Evolutionary conservation across 2,888 invertebrate genomes (phyloP), one percentile per base, ranked within the genome.

Genomic region (Athalia circularis): DNA sequence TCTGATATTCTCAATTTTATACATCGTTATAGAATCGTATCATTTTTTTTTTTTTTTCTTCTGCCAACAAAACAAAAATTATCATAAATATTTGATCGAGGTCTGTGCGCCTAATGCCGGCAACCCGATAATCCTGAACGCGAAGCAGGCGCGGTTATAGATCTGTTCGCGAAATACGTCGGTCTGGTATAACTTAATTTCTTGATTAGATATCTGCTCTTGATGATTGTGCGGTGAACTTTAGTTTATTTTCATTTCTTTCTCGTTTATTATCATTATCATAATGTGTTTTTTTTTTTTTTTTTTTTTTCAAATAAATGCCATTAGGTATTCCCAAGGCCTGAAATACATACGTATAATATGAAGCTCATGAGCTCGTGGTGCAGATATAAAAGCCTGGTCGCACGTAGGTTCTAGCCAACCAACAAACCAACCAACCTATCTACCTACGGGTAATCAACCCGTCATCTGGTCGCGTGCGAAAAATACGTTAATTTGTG

Each of bases 401-500:
- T 47, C 80, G 75, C 78, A 77, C 83, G 83, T 84, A 29, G 29
- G 29, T 29, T 29, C 29, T 29, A 29, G 29, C 29, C 29, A 29
- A 29, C 29, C 29, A 29, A 29, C 29, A 29, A 29, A 29, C 29
- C 29, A 29, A 29, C 29, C 29, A 29, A 29, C 29, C 29, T 29
- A 29, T 29, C 29, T 29, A 29, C 29, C 29, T 29, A 86, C 75
- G 77, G 82, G 83, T 84, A 86, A 87, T 88, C 86, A 85, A 87
- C 85, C 85, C 85, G 82, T 84, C 85, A 85, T 86, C 83, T 82
- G 84, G 83, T 88, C 83, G 88, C 88, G 88, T 88, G 88, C 85
- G 86, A 88, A 88, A 88, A 88, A 87, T 86, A 87, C 88, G 88
- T 88, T 88, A 88, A 88, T 88, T 88, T 86, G 83, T 81, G 80